phyloP scores from a whole-genome alignment of 2,797 vertebrate genomes.

The Psittacula derbiana region DNA sequence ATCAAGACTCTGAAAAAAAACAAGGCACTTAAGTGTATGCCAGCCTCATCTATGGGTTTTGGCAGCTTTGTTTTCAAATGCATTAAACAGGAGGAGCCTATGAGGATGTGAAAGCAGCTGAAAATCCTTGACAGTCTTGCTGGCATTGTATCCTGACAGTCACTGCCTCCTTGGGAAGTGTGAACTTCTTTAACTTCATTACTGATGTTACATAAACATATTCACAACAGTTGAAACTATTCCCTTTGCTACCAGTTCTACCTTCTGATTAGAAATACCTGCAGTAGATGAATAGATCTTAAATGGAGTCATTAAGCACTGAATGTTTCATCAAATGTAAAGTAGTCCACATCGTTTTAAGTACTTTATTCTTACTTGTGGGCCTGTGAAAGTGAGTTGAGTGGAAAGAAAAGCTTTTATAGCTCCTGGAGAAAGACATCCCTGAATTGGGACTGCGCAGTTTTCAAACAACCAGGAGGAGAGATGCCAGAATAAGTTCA shows the following conservation, averaged over 20 bases:
- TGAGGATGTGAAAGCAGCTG: not conserved
- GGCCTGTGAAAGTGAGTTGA: conserved; percentile 10
- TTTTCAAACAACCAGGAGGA: conserved; percentile 36
- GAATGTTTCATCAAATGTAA: conserved; percentile 36
- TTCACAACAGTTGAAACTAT: not conserved
- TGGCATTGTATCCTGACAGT: not conserved
- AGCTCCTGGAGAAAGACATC: conserved; percentile 12
- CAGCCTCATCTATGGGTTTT: not conserved
- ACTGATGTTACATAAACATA: not conserved
- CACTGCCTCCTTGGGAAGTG: not conserved
- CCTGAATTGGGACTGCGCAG: conserved; percentile 3
- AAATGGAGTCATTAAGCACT: conserved; percentile 24
- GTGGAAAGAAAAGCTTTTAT: conserved; percentile 38
- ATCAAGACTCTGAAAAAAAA: not conserved
- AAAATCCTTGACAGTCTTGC: not conserved
- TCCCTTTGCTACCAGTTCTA: not conserved
- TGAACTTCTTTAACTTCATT: conserved; percentile 16
- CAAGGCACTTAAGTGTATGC: not conserved
- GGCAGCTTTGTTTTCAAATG: not conserved
- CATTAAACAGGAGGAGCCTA: not conserved
- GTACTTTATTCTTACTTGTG: conserved; percentile 40
- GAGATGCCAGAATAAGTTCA: conserved; percentile 51
- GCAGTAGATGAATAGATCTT: not conserved
- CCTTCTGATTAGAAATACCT: conserved; percentile 10
- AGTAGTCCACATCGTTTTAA: not conserved